Percentiles rank a stretch among this genome's conserved stretches.
Evolutionary conservation across 1,140 invertebrate species (phyloP).

Genomic region (Carcinoscorpius rotundicauda): DNA sequence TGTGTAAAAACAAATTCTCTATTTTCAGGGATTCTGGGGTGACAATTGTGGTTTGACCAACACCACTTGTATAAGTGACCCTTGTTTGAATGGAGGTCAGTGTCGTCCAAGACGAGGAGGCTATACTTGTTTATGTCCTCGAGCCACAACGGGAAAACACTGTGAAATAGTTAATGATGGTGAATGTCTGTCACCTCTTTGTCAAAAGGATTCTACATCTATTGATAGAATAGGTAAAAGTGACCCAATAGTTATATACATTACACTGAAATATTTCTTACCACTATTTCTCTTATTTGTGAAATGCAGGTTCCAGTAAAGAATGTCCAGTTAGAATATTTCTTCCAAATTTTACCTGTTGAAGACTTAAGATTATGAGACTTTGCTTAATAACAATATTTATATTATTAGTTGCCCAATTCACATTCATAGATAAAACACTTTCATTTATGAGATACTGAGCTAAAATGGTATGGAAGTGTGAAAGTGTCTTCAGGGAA

Average conservation of each 20-base stretch:
- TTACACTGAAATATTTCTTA: too few relatives aligned
- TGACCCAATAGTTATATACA: too few relatives aligned
- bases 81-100: slow-evolving; percentile 68
- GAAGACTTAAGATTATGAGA: too few relatives aligned
- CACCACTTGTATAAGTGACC: slow-evolving; percentile 66
- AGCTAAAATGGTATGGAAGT: too few relatives aligned
- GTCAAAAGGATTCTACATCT: slow-evolving; percentile 64
- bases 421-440: too few relatives aligned
- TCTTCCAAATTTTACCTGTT: too few relatives aligned
- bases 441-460: too few relatives aligned
- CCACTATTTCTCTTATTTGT: neutral
- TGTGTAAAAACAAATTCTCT: too few relatives aligned
- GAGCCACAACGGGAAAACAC: slow-evolving; percentile 51
- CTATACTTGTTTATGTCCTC: slow-evolving; percentile 55
- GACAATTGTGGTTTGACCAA: slow-evolving; percentile 77
- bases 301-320: too few relatives aligned
- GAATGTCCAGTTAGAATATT: too few relatives aligned
- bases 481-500: too few relatives aligned
- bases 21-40: slow-evolving; percentile 58
- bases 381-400: neutral
- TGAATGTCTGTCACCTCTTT: slow-evolving; percentile 70
- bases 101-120: slow-evolving; percentile 55
- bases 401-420: neutral
- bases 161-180: slow-evolving; percentile 69
- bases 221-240: slow-evolving; percentile 46